These are phyloP conservation scores for Otocyon megalotis DNA, from an alignment of 2,113 vertebrate species.

Conservation along the genomic window DNA sequence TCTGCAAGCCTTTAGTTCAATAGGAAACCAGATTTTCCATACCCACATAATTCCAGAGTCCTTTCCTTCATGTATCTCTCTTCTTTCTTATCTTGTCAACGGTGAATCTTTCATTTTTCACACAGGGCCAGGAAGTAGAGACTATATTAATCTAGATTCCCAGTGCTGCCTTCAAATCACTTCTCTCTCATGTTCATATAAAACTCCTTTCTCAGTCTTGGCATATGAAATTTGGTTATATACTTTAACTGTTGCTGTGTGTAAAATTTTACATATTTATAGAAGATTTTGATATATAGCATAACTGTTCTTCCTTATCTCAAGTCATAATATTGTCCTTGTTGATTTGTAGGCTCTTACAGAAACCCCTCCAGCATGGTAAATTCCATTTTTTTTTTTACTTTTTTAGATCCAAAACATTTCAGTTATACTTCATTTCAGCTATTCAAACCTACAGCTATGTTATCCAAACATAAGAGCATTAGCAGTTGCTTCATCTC, in stretches of 20 bases:
- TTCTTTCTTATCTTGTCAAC: background rate
- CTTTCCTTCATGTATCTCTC: background rate
- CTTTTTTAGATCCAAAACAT: background rate
- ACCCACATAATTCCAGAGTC: background rate
- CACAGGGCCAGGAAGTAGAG: background rate
- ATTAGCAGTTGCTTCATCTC: background rate
- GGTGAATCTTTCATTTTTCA: background rate
- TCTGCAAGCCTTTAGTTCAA: background rate
- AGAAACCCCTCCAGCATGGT: background rate
- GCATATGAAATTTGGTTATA: background rate
- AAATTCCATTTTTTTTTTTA: background rate
- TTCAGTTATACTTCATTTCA: constrained; percentile 23
- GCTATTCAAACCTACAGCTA: background rate
- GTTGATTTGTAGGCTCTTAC: background rate
- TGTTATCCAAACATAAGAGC: background rate
- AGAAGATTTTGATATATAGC: background rate
- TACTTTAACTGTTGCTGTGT: background rate
- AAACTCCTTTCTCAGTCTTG: background rate
- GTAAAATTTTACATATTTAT: background rate
- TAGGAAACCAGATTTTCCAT: background rate
- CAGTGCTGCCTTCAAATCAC: background rate
- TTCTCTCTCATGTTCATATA: background rate
- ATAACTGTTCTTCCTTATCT: background rate
- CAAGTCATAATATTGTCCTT: background rate
- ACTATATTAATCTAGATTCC: background rate